phyloP scores from a whole-genome alignment of 2,888 invertebrate species.

The Ellobium chinense region DNA sequence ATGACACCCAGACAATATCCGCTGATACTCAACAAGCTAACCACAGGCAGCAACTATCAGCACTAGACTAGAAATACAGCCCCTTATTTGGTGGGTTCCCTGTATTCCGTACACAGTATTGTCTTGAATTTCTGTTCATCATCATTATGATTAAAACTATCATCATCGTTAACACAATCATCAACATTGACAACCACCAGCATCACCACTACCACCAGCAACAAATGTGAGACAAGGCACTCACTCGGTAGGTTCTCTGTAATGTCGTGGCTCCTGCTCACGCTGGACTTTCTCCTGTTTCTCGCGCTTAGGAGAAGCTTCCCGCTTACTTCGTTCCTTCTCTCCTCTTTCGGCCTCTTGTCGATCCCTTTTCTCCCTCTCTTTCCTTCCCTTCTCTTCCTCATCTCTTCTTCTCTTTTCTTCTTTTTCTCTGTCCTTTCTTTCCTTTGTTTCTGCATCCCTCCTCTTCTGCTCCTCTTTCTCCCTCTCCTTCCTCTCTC shows the following conservation, averaged over 20 bases:
- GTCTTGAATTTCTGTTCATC: too few relatives aligned
- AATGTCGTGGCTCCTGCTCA: background rate
- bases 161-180: too few relatives aligned
- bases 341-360: background rate
- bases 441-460: background rate
- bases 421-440: background rate
- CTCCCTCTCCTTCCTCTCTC: background rate
- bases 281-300: background rate
- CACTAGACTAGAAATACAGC: too few relatives aligned
- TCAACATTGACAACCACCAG: too few relatives aligned
- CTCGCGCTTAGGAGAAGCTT: background rate
- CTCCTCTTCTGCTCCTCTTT: background rate
- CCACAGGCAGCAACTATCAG: too few relatives aligned
- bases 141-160: too few relatives aligned
- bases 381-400: background rate
- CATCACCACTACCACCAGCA: too few relatives aligned
- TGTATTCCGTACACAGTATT: too few relatives aligned
- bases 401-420: background rate
- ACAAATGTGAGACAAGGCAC: too few relatives aligned
- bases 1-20: too few relatives aligned
- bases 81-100: too few relatives aligned
- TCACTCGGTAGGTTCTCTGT: background rate
- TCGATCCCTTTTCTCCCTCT: background rate
- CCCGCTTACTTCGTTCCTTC: background rate
- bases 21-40: too few relatives aligned